phyloP scores from a whole-genome alignment of 2,888 invertebrate genomes.

The Nomada fucata region DNA sequence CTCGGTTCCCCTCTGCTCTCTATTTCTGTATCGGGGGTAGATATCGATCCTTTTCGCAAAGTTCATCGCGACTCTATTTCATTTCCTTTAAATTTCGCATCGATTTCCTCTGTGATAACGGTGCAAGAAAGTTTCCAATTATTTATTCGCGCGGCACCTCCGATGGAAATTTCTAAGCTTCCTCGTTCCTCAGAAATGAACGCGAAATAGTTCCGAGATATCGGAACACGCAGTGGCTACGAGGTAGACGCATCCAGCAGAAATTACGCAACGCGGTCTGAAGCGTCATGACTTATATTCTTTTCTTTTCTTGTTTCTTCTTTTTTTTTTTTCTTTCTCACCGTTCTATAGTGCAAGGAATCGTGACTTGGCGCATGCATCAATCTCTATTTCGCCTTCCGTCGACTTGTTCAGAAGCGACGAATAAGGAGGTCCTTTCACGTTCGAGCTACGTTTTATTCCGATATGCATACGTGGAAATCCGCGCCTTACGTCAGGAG shows the following conservation, averaged over 20 bases:
- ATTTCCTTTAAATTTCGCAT: neutral
- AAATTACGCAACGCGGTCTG: conserved; percentile 46
- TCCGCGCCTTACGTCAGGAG: conserved; percentile 38
- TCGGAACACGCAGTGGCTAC: conserved; percentile 17
- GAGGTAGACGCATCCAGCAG: conserved; percentile 42
- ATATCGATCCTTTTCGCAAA: neutral
- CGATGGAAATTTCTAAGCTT: conserved; percentile 29
- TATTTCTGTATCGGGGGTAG: neutral
- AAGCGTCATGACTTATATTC: conserved; percentile 10
- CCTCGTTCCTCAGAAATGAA: conserved; percentile 55
- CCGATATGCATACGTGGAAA: conserved; percentile 41
- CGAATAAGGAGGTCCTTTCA: conserved; percentile 41
- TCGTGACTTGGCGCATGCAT: conserved; percentile 56
- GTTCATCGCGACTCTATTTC: neutral
- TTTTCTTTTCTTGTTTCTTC: neutral
- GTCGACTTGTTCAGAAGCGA: conserved; percentile 33
- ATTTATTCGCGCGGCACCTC: conserved; percentile 24
- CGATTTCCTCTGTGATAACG: conserved; percentile 1
- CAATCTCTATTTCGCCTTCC: conserved; percentile 52
- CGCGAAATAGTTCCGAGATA: conserved; percentile 51
- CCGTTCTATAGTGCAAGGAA: conserved; percentile 50
- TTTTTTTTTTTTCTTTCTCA: neutral
- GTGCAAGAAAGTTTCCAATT: conserved; percentile 33
- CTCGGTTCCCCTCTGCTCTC: neutral
- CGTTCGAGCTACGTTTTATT: conserved; percentile 36